Percentiles rank a stretch among this genome's conserved stretches.
Evolutionary conservation across 2,888 invertebrate genomes (phyloP).

Genomic region (Biston betularia): DNA sequence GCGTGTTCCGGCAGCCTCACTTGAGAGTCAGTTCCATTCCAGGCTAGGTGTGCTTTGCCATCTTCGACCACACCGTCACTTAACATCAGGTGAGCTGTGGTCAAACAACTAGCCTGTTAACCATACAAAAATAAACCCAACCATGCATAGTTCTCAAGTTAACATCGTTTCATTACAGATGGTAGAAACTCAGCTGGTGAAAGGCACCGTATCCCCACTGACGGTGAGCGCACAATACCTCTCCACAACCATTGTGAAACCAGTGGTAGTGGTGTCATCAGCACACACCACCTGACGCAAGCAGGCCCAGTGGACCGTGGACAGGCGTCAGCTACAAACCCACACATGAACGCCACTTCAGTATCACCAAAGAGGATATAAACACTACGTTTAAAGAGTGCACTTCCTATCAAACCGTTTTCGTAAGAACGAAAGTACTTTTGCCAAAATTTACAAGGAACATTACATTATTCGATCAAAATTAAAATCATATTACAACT

Average conservation of each 20-base stretch:
- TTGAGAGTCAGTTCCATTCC: too few species aligned
- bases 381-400: too few species aligned
- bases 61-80: too few species aligned
- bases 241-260: conserved; percentile 88
- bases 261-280: conserved; percentile 88
- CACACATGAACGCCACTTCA: not conserved
- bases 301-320: conserved; percentile 27
- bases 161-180: conserved; percentile 59
- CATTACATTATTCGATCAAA: too few species aligned
- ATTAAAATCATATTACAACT: too few species aligned
- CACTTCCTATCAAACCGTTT: too few species aligned
- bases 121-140: not conserved
- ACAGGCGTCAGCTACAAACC: not conserved
- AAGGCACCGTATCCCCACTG: conserved; percentile 86
- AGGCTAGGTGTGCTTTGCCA: too few species aligned
- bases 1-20: too few species aligned
- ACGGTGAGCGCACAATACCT: conserved; percentile 90
- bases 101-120: too few species aligned
- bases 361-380: not conserved
- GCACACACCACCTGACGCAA: conserved; percentile 49
- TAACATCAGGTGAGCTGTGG: too few species aligned
- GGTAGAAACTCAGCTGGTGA: conserved; percentile 84
- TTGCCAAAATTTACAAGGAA: too few species aligned
- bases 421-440: too few species aligned
- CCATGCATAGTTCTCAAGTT: not conserved